Conservation (phyloP, 2,888 invertebrate genomes). For the Cheilosia vernalis region DNA sequence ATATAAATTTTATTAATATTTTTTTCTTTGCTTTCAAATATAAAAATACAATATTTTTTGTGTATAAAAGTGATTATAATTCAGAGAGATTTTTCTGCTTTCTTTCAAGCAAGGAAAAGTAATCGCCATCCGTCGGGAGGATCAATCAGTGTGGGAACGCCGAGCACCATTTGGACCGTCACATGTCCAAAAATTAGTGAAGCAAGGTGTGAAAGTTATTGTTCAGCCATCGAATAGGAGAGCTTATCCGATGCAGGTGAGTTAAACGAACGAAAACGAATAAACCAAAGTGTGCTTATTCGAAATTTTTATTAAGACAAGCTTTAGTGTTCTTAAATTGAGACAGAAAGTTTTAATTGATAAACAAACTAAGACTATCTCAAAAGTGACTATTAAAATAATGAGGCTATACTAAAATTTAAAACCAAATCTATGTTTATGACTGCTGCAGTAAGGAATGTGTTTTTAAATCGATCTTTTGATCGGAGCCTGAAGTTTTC, state of each 20-base stretch:
- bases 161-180: constrained; percentile 96
- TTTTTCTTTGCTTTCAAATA: not conserved
- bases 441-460: too few species aligned
- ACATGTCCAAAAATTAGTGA: constrained; percentile 94
- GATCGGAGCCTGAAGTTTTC: too few species aligned
- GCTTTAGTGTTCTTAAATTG: too few species aligned
- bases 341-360: too few species aligned
- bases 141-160: constrained; percentile 97
- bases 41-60: not conserved
- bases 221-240: constrained; percentile 99
- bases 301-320: too few species aligned
- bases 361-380: too few species aligned
- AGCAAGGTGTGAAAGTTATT: constrained; percentile 95
- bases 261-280: constrained; percentile 1
- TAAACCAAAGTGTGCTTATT: too few species aligned
- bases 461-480: too few species aligned
- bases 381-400: too few species aligned
- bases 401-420: too few species aligned
- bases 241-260: constrained; percentile 97
- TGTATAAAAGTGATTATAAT: not conserved
- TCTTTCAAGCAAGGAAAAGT: constrained; percentile 86
- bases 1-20: not conserved
- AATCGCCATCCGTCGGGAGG: constrained; percentile 94
- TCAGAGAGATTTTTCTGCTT: constrained; percentile 24
- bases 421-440: too few species aligned